Conservation (phyloP, 2,888 invertebrate species). For the Chirona hameri region DNA sequence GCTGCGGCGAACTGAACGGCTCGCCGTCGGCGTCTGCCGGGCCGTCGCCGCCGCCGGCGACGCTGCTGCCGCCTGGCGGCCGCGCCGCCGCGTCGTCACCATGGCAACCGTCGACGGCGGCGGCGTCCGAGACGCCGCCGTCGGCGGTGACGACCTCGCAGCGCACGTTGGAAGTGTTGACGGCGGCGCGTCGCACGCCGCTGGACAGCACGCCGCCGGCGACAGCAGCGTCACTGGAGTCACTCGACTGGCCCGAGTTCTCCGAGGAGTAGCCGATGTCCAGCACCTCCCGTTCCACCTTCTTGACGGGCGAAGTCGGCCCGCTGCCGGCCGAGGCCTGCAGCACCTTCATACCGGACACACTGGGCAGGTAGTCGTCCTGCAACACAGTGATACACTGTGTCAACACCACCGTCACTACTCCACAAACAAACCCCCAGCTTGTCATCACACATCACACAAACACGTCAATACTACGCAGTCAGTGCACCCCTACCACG, state of each 20-base stretch:
- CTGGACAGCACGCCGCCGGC: not conserved
- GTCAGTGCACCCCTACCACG: no score
- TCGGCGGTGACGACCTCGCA: constrained; percentile 24
- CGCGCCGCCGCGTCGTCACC: constrained; percentile 6
- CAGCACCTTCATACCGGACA: not conserved
- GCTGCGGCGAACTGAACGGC: constrained; percentile 48
- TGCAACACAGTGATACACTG: not conserved
- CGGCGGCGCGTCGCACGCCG: constrained; percentile 4
- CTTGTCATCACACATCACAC: not conserved
- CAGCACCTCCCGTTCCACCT: not conserved
- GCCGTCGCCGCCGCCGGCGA: constrained; percentile 4
- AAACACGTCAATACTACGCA: no score
- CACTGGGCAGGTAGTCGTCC: constrained; percentile 24
- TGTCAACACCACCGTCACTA: not conserved
- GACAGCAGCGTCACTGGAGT: not conserved
- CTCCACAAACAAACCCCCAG: no score
- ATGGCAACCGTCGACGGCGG: constrained; percentile 28
- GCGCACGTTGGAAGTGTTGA: constrained; percentile 27
- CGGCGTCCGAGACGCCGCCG: not conserved
- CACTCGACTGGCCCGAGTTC: constrained; percentile 8
- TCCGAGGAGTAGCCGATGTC: constrained; percentile 23
- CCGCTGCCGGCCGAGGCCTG: not conserved
- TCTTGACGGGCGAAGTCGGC: not conserved
- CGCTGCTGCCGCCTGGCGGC: constrained; percentile 9
- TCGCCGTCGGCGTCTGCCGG: constrained; percentile 31